phyloP scores from a whole-genome alignment of 2,888 invertebrate species.

The Dioctria linearis region DNA sequence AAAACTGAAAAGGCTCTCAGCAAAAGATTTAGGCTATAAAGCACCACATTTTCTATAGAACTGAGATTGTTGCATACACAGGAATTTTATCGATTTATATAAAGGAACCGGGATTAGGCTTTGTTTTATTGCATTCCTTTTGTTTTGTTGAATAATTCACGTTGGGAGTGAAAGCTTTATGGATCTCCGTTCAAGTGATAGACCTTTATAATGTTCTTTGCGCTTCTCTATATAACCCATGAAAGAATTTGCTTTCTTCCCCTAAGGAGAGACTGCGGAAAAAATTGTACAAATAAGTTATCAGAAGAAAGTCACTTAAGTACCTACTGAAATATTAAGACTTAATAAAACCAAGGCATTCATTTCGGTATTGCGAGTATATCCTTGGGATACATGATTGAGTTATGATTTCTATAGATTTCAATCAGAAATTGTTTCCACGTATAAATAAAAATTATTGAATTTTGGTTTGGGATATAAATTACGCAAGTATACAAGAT shows the following conservation, averaged over 20 bases:
- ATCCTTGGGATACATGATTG: no score
- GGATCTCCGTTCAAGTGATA: not conserved
- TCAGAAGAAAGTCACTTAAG: not conserved
- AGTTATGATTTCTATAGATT: no score
- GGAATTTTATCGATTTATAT: not conserved
- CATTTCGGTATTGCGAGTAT: not conserved
- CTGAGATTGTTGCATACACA: not conserved
- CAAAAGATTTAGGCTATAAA: not conserved
- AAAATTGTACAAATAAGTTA: not conserved
- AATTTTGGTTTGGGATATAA: no score
- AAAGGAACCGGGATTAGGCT: not conserved
- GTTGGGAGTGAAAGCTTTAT: not conserved
- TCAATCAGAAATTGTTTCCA: no score
- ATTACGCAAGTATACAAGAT: no score
- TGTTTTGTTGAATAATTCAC: conserved; percentile 1
- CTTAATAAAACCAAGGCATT: not conserved
- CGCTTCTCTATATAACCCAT: not conserved
- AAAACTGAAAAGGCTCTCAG: not conserved
- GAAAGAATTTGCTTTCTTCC: not conserved
- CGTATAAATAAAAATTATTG: no score
- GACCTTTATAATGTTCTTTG: no score
- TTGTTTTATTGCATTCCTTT: conserved; percentile 9
- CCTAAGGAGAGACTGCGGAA: not conserved
- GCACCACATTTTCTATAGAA: not conserved
- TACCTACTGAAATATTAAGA: not conserved